Percentiles rank a stretch among this genome's conserved stretches.
Evolutionary conservation across 2,797 vertebrate genomes (phyloP).

Genomic region (Pseudomugil tenellus): DNA sequence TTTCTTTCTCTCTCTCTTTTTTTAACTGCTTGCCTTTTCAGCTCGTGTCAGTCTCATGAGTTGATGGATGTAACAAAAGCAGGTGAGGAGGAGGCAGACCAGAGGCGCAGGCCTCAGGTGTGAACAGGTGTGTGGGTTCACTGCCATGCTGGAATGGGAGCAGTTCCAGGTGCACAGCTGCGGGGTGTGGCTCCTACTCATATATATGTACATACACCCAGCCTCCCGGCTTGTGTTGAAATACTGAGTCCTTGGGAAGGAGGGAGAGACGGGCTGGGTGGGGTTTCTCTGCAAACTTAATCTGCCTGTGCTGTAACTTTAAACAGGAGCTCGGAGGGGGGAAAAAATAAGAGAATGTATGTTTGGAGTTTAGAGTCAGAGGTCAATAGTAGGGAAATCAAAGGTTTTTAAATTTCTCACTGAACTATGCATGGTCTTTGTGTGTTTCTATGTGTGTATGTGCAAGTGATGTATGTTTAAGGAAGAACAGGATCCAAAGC

Average conservation of each 20-base stretch:
- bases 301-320: conserved; percentile 60
- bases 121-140: conserved; percentile 86
- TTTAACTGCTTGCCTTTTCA: conserved; percentile 38
- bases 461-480: conserved; percentile 62
- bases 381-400: conserved; percentile 26
- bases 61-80: conserved; percentile 73
- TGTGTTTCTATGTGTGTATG: conserved; percentile 48
- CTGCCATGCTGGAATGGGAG: conserved; percentile 82
- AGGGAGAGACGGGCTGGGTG: conserved; percentile 52
- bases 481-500: conserved; percentile 58
- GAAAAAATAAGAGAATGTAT: conserved; percentile 25
- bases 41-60: conserved; percentile 52
- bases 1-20: conserved; percentile 21
- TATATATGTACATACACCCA: conserved; percentile 49
- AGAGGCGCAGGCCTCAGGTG: conserved; percentile 78
- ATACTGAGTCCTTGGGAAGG: conserved; percentile 57
- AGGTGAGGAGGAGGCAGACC: conserved; percentile 58
- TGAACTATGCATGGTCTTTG: neutral
- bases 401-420: conserved; percentile 15
- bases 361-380: conserved; percentile 44
- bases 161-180: conserved; percentile 84
- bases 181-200: conserved; percentile 70
- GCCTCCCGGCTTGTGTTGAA: conserved; percentile 69
- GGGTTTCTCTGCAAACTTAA: conserved; percentile 61
- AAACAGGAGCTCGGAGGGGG: conserved; percentile 39